phyloP scores from a whole-genome alignment of 2,888 invertebrate species.

The Seira sanloemensis region DNA sequence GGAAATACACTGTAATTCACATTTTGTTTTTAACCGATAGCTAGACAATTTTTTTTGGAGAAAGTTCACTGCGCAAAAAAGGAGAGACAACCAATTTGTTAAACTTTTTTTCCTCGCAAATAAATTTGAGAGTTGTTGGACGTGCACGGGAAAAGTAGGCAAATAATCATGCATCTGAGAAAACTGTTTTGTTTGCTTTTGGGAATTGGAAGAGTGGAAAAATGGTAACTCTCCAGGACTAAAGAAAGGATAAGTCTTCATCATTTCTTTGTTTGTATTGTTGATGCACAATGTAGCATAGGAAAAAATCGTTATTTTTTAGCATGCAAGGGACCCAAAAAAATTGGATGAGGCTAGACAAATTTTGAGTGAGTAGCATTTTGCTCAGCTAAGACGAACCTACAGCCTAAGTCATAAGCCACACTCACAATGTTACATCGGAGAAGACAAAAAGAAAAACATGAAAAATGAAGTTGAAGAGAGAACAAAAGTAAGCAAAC shows the following conservation, averaged over 20 bases:
- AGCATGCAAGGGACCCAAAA: background rate
- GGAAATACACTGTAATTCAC: no score
- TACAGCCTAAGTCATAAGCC: no score
- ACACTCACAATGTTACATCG: no score
- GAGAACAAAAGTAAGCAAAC: conserved; percentile 12
- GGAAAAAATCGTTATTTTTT: background rate
- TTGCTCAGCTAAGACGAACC: no score
- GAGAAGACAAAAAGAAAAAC: background rate
- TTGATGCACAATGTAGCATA: background rate
- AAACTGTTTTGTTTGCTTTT: conserved; percentile 21
- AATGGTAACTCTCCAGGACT: background rate
- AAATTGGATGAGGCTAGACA: background rate
- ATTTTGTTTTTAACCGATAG: no score
- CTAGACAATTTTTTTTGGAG: no score
- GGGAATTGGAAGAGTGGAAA: background rate
- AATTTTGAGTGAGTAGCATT: background rate
- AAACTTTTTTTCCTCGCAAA: conserved; percentile 43
- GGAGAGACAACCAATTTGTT: conserved; percentile 54
- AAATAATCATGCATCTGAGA: background rate
- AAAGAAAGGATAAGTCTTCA: background rate
- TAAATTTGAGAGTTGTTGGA: background rate
- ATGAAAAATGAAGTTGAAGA: conserved; percentile 1
- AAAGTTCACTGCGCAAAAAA: no score
- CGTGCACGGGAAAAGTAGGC: background rate
- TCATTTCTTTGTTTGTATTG: background rate